Base-by-base conservation (phyloP, 2,797 vertebrate species). In the Alfaro cultratus region DNA sequence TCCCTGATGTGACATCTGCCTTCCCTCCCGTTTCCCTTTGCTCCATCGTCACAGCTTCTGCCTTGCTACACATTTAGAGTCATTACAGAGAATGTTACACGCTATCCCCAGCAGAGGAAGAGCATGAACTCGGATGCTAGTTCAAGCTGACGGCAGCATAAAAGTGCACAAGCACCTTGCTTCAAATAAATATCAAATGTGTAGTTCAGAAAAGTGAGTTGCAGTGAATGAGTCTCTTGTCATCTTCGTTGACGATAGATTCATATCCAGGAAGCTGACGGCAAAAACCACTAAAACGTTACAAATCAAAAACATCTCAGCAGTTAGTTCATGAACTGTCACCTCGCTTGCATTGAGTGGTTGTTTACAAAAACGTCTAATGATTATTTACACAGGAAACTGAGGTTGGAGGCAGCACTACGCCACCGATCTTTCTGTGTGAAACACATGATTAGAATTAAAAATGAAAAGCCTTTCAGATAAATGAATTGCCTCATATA, bases 11-110 rank as follows among this genome's bases (percentile, higher is more conserved):
- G 81, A 85, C 85, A 87, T 90, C 76, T 85, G 47, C 71, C 79
- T 86, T 83, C 81, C 80, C 80, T 47, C n/a, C 41, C 47, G 76
- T 34, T 78, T 55, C 67, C 70, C 74, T 77, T n/a, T n/a, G 47
- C 82, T 75, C 70, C 6, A 72, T 41, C 16, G 36, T 83, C 86
- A 46, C 81, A 84, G 84, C 84, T 83, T 91, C 81, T 78, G 39
- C 41, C 83, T 77, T 74, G 91, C 85, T 13, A 87, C 90, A 91
- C 87, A 87, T 89, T 88, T 84, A 64, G n/a, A 67, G 79, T 80
- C 64, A 75, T 15, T n/a, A 3, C 41, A 0, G 41, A 71, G 68
- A 29, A 46, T 3, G 7, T 15, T 18, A 29, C 26, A 5, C 43
- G 26, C 34, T 41, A 39, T 41, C 34, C 11, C 34, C 73, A 41